phyloP scores from a whole-genome alignment of 2,888 invertebrate species.

The Proisotoma minuta region DNA sequence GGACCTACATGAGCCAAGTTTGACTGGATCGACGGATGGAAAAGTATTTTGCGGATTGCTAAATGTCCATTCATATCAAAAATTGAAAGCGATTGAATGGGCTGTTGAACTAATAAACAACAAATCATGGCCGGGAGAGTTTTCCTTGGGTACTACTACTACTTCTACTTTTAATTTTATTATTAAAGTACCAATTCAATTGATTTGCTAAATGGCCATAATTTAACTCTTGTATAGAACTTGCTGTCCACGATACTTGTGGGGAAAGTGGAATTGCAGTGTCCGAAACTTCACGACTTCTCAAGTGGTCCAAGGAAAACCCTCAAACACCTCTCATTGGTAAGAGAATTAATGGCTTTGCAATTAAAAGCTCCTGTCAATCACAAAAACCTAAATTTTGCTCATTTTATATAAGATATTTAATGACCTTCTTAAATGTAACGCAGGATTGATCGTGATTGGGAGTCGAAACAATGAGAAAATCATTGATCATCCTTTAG shows the following conservation, averaged over 20 bases:
- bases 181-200: not conserved
- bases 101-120: constrained; percentile 49
- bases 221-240: constrained; percentile 35
- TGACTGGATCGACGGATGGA: constrained; percentile 26
- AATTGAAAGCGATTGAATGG: constrained; percentile 49
- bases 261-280: constrained; percentile 47
- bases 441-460: constrained; percentile 36
- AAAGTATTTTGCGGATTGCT: constrained; percentile 41
- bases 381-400: not conserved
- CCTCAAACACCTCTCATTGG: constrained; percentile 46
- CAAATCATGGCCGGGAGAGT: constrained; percentile 48
- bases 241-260: constrained; percentile 48
- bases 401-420: not conserved
- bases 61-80: constrained; percentile 48
- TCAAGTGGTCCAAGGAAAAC: constrained; percentile 41
- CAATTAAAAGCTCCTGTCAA: not conserved
- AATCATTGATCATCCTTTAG: constrained; percentile 45
- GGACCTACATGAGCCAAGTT: constrained; percentile 44
- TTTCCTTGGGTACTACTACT: constrained; percentile 45
- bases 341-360: constrained; percentile 23
- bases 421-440: not conserved
- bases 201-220: not conserved
- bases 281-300: constrained; percentile 44
- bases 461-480: constrained; percentile 46
- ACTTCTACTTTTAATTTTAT: not conserved